A percentile compares a stretch with the other conserved stretches of the same genome.
Conservation (phyloP, 2,888 invertebrate species). For the Synanthedon formicaeformis region DNA sequence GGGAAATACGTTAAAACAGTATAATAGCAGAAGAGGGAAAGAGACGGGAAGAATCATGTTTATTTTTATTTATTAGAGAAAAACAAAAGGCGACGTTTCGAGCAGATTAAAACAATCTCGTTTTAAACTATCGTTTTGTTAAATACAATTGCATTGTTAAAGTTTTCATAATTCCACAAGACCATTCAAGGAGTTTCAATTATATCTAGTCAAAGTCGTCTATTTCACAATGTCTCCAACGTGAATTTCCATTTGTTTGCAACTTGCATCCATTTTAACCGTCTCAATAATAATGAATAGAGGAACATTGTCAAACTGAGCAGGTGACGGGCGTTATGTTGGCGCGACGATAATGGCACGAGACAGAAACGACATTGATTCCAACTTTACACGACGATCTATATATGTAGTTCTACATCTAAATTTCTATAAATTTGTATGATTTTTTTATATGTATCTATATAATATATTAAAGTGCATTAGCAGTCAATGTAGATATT, state of each 20-base stretch:
- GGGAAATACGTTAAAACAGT: too few species aligned
- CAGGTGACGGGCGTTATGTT: conserved; percentile 7
- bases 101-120: too few species aligned
- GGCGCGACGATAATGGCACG: conserved; percentile 9
- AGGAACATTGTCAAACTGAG: conserved; percentile 23
- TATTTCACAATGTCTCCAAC: conserved; percentile 21
- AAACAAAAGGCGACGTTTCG: too few species aligned
- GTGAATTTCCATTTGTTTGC: conserved; percentile 19
- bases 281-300: conserved; percentile 25
- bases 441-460: neutral
- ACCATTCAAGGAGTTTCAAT: neutral
- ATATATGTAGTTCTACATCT: neutral
- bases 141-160: neutral
- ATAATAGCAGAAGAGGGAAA: too few species aligned
- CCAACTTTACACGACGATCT: neutral
- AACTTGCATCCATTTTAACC: conserved; percentile 18
- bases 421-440: neutral
- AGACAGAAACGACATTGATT: neutral
- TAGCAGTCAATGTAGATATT: too few species aligned
- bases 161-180: neutral
- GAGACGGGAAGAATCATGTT: too few species aligned
- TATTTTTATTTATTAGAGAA: too few species aligned
- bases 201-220: conserved; percentile 2
- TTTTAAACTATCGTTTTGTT: too few species aligned
- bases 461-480: neutral